Percentiles rank a stretch among this genome's conserved stretches.
phyloP scores from a whole-genome alignment of 2,797 vertebrate species.

The Tangara arthus region DNA sequence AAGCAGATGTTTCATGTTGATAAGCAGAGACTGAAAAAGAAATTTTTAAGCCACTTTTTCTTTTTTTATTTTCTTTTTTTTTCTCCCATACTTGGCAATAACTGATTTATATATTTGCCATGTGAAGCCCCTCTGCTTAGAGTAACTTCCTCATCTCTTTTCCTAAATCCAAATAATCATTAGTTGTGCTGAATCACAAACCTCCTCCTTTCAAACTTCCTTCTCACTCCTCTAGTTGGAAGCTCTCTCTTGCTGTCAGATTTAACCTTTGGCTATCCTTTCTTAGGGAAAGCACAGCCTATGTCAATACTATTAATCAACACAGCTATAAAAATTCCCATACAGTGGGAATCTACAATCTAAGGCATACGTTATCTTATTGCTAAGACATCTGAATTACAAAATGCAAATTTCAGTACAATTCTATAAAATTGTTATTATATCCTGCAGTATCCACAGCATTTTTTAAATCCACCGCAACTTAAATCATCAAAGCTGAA shows the following conservation, averaged over 20 bases:
- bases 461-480: neutral
- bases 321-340: neutral
- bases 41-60: slow-evolving; percentile 55
- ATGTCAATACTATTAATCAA: neutral
- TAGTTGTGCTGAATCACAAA: slow-evolving; percentile 26
- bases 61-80: slow-evolving; percentile 56
- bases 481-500: neutral
- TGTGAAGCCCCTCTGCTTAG: slow-evolving; percentile 59
- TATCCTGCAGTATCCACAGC: neutral
- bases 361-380: neutral
- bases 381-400: neutral
- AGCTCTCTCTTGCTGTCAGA: slow-evolving; percentile 20
- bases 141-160: slow-evolving; percentile 36
- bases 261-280: slow-evolving; percentile 18
- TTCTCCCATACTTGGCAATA: slow-evolving; percentile 51
- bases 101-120: slow-evolving; percentile 39
- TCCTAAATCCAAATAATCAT: slow-evolving; percentile 55
- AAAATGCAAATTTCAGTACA: neutral
- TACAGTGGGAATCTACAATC: neutral
- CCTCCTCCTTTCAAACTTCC: slow-evolving; percentile 22
- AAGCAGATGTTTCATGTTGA: slow-evolving; percentile 77
- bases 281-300: neutral
- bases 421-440: neutral
- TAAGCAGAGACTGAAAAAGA: slow-evolving; percentile 68
- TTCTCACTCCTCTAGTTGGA: neutral